Evolutionary conservation across 1,140 invertebrate species (phyloP).

Genomic region (Danaus melanippus): DNA sequence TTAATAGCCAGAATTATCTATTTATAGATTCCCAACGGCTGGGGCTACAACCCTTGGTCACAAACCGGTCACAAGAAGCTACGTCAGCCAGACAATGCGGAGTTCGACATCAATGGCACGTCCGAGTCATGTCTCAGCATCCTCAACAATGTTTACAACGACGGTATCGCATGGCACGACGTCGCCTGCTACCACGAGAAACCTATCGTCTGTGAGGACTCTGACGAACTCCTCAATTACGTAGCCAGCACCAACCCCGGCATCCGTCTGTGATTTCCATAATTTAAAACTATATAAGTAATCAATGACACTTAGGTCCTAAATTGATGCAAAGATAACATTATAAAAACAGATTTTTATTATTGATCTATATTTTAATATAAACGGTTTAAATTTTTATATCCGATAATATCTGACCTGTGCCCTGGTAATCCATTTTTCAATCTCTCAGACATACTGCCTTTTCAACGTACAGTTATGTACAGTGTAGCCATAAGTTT

Average conservation of each 20-base stretch:
- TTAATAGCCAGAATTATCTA: too few relatives aligned
- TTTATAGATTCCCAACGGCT: slow-evolving; percentile 74
- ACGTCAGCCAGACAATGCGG: slow-evolving; percentile 91
- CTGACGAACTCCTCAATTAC: slow-evolving; percentile 87
- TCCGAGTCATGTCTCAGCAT: slow-evolving; percentile 88
- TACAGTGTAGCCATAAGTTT: slow-evolving; percentile 55
- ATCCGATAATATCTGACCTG: too few relatives aligned
- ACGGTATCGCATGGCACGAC: slow-evolving; percentile 93
- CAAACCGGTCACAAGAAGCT: slow-evolving; percentile 90
- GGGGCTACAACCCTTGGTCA: slow-evolving; percentile 89
- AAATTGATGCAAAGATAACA: not conserved
- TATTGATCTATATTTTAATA: not conserved
- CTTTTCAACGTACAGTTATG: slow-evolving; percentile 51
- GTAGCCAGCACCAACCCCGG: slow-evolving; percentile 85
- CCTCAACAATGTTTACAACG: slow-evolving; percentile 92
- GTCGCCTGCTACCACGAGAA: slow-evolving; percentile 94
- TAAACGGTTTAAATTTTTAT: not conserved
- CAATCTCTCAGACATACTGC: slow-evolving; percentile 41
- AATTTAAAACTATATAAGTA: too few relatives aligned
- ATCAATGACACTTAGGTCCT: too few relatives aligned
- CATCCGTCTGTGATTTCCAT: slow-evolving; percentile 76
- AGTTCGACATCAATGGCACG: slow-evolving; percentile 92
- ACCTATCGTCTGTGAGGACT: slow-evolving; percentile 91
- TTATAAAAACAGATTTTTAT: not conserved
- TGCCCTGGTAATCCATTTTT: not conserved